Percentiles rank a stretch among this genome's conserved stretches.
Evolutionary conservation across 1,140 invertebrate species (phyloP).

Genomic region (Acromyrmex charruanus): DNA sequence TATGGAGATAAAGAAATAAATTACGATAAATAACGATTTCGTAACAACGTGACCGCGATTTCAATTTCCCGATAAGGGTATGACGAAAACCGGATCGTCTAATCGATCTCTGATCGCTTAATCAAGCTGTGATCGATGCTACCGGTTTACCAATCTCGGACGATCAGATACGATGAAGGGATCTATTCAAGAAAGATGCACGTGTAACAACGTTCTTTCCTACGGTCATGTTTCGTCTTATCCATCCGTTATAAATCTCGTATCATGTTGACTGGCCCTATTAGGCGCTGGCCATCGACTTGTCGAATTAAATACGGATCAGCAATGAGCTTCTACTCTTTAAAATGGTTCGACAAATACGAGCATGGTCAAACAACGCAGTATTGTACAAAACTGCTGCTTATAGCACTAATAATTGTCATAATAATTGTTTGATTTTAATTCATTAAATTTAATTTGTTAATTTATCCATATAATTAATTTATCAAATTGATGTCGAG

Average conservation of each 20-base stretch:
- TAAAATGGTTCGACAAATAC: not conserved
- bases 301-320: conserved; percentile 21
- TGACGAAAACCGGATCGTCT: conserved; percentile 35
- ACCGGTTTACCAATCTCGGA: conserved; percentile 39
- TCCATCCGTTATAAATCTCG: conserved; percentile 33
- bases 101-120: conserved; percentile 61
- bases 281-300: conserved; percentile 26
- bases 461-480: not conserved
- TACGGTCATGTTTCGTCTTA: conserved; percentile 15
- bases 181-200: conserved; percentile 31
- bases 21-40: not conserved
- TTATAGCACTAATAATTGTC: not conserved
- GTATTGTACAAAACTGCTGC: not conserved
- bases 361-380: not conserved
- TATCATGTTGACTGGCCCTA: not conserved
- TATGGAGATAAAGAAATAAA: not conserved
- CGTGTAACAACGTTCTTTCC: conserved; percentile 18
- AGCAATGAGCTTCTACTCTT: not conserved
- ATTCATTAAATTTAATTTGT: conserved; percentile 3
- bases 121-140: conserved; percentile 71
- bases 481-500: not conserved
- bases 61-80: conserved; percentile 20
- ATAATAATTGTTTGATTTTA: not conserved
- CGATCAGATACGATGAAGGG: not conserved
- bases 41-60: not conserved